A percentile compares a stretch with the other conserved stretches of the same genome.
phyloP scores from a whole-genome alignment of 2,113 vertebrate species.

The Prolemur simus region DNA sequence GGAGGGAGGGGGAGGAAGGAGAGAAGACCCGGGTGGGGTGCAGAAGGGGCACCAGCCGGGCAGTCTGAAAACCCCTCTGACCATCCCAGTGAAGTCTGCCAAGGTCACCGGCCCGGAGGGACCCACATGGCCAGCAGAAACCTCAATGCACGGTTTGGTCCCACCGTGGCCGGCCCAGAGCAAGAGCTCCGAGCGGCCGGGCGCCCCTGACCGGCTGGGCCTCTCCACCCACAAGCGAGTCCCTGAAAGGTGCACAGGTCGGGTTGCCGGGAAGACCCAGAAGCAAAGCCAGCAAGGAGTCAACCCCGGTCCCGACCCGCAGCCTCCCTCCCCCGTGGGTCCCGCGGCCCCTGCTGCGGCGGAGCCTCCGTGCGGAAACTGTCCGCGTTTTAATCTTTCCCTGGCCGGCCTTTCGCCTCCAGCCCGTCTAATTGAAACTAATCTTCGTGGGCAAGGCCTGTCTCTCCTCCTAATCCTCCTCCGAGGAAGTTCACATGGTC shows the following conservation, averaged over 20 bases:
- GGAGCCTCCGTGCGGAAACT: conserved; percentile 86
- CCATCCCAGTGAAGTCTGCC: rapidly evolving
- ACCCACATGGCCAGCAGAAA: background rate
- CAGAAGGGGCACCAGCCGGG: rapidly evolving
- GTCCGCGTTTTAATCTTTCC: conserved; percentile 91
- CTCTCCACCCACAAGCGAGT: background rate
- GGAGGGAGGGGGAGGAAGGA: rapidly evolving
- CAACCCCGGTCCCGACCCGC: background rate
- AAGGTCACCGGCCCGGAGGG: rapidly evolving
- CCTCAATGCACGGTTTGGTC: rapidly evolving
- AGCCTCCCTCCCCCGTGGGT: conserved; percentile 84
- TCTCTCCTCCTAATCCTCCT: conserved; percentile 93
- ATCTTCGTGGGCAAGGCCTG: conserved; percentile 96
- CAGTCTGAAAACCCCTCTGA: background rate
- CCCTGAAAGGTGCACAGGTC: background rate
- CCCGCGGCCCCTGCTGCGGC: conserved; percentile 83
- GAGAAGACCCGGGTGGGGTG: background rate
- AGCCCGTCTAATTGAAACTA: conserved; percentile 99
- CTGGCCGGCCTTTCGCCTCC: conserved; percentile 92
- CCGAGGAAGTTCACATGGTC: conserved; percentile 98
- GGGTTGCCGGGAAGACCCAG: background rate
- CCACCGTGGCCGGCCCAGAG: rapidly evolving
- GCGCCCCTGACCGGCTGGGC: too few species aligned
- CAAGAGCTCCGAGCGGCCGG: background rate
- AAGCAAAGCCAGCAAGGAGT: conserved; percentile 79